Conservation (phyloP, 2,888 invertebrate genomes). For the Ophraella communa region DNA sequence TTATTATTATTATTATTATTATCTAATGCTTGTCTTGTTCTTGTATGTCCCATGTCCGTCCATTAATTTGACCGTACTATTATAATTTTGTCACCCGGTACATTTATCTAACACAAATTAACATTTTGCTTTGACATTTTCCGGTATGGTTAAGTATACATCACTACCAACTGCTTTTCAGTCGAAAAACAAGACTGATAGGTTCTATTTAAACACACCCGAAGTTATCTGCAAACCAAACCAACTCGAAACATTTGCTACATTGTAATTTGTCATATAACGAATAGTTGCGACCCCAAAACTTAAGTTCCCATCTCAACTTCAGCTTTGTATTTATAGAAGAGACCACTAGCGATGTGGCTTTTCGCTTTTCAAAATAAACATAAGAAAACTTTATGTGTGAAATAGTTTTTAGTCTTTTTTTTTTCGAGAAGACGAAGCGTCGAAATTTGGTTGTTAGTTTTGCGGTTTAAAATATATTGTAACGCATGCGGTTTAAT, state of each 20-base stretch:
- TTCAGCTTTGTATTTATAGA: conserved; percentile 15
- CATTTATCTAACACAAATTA: not conserved
- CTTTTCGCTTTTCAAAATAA: conserved; percentile 5
- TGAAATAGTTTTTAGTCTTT: not conserved
- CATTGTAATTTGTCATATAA: conserved; percentile 22
- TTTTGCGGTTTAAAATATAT: not conserved
- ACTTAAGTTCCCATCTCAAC: conserved; percentile 8
- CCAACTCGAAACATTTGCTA: conserved; percentile 20
- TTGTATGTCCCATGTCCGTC: not conserved
- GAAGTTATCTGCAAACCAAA: conserved; percentile 10
- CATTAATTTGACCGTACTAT: not conserved
- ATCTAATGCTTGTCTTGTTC: too few relatives aligned
- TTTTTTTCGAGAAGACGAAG: not conserved
- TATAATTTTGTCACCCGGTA: not conserved
- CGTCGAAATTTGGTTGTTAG: not conserved
- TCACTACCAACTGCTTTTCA: conserved; percentile 2
- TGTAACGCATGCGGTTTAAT: not conserved
- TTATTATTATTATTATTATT: too few relatives aligned
- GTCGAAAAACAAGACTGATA: conserved; percentile 17
- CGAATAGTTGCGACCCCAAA: conserved; percentile 16
- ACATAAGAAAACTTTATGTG: not conserved
- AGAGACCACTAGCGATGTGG: conserved; percentile 10
- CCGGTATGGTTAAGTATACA: not conserved
- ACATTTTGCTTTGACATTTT: not conserved
- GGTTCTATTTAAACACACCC: conserved; percentile 16